Evolutionary conservation across 2,797 vertebrate genomes (phyloP).

Genomic region (Ispidina picta): DNA sequence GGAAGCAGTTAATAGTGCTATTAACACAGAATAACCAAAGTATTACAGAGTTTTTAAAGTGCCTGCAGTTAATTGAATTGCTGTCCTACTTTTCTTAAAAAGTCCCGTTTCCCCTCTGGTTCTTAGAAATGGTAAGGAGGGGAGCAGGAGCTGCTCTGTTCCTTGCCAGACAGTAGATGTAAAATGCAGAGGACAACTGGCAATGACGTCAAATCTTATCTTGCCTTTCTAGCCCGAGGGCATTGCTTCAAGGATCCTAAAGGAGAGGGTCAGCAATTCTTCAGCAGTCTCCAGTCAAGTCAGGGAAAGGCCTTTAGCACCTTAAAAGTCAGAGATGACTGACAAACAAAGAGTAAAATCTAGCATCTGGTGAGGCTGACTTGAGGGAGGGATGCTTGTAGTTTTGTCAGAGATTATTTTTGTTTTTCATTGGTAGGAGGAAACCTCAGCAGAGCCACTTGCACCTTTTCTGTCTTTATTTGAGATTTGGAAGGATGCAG

Average conservation of each 20-base stretch:
- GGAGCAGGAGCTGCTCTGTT: background rate
- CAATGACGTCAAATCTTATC: background rate
- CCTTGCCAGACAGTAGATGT: background rate
- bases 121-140: slow-evolving; percentile 7
- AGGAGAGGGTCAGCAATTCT: background rate
- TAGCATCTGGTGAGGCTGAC: background rate
- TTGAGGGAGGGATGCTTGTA: background rate
- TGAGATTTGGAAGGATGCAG: background rate
- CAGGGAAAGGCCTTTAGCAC: background rate
- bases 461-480: background rate
- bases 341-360: background rate
- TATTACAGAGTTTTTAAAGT: background rate
- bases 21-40: background rate
- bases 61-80: background rate
- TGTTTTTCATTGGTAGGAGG: background rate
- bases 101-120: background rate
- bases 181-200: background rate
- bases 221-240: background rate
- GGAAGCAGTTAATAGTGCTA: background rate
- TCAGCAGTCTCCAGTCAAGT: background rate
- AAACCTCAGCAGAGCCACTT: background rate
- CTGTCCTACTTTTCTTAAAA: background rate
- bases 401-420: background rate
- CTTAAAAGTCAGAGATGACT: background rate
- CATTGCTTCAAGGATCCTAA: background rate